These are phyloP conservation scores for Hydropotes inermis DNA, from an alignment of 2,113 vertebrate species.

Conservation along the genomic window DNA sequence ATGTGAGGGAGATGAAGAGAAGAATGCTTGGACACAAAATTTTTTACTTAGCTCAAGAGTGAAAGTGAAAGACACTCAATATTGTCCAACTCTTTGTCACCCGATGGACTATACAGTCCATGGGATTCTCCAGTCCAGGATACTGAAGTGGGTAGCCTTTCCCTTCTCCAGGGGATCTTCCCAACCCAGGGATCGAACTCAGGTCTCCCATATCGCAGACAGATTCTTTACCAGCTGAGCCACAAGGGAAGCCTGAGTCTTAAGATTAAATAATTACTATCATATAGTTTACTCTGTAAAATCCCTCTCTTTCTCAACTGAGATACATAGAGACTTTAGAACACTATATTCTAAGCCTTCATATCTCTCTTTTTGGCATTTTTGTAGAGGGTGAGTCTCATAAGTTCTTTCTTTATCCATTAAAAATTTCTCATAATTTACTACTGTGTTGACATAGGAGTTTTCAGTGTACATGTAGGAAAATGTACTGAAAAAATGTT, in stretches of 20 bases:
- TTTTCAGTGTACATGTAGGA: not conserved
- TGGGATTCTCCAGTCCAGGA: not conserved
- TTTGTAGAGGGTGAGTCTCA: not conserved
- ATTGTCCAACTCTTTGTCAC: not conserved
- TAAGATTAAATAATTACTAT: not conserved
- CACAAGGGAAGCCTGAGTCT: not conserved
- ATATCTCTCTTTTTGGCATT: not conserved
- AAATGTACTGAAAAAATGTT: not conserved
- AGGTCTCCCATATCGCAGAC: not conserved
- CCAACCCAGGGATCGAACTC: not conserved
- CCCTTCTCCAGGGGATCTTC: not conserved
- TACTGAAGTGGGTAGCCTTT: not conserved
- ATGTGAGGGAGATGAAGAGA: not conserved
- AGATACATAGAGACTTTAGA: not conserved
- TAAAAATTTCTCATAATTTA: not conserved
- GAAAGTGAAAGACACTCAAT: not conserved
- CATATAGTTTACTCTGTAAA: not conserved
- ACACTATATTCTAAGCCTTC: not conserved
- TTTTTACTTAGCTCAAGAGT: not conserved
- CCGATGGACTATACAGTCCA: not conserved
- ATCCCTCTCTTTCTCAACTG: not conserved
- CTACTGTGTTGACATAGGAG: not conserved
- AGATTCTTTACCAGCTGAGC: not conserved
- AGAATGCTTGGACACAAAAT: not conserved
- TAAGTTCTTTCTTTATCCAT: not conserved